Percentiles rank a stretch among this genome's conserved stretches.
Conservation (phyloP, 2,113 vertebrate species). For the Pelecanoides urinatrix region DNA sequence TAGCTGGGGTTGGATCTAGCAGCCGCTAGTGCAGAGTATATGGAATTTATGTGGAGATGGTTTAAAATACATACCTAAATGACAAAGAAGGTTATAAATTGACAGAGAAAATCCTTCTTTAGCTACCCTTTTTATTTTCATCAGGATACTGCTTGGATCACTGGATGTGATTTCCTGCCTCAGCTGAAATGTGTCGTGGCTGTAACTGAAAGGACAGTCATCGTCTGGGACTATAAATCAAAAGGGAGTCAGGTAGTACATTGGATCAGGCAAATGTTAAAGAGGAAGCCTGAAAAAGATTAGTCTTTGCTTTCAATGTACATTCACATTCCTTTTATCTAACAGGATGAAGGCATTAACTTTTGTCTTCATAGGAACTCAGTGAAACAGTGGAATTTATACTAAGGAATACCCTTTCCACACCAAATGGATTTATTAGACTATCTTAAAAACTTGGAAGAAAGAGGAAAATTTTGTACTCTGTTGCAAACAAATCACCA, state of each 20-base stretch:
- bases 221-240: conserved; percentile 78
- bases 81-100: not conserved
- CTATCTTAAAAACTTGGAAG: not conserved
- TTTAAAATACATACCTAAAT: not conserved
- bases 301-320: not conserved
- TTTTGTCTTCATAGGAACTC: not conserved
- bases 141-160: conserved; percentile 73
- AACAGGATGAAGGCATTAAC: not conserved
- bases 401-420: not conserved
- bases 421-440: not conserved
- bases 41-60: not conserved
- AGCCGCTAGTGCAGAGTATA: not conserved
- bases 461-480: not conserved
- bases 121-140: not conserved
- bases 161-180: conserved; percentile 72
- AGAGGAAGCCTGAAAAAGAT: not conserved
- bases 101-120: not conserved
- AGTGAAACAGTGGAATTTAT: not conserved
- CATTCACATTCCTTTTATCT: not conserved
- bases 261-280: not conserved
- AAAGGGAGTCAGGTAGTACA: conserved; percentile 61
- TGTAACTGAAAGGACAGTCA: conserved; percentile 71
- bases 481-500: not conserved
- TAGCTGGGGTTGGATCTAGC: not conserved
- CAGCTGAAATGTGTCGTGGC: conserved; percentile 68